phyloP scores from a whole-genome alignment of 2,888 invertebrate genomes.

The Baccha elongata region DNA sequence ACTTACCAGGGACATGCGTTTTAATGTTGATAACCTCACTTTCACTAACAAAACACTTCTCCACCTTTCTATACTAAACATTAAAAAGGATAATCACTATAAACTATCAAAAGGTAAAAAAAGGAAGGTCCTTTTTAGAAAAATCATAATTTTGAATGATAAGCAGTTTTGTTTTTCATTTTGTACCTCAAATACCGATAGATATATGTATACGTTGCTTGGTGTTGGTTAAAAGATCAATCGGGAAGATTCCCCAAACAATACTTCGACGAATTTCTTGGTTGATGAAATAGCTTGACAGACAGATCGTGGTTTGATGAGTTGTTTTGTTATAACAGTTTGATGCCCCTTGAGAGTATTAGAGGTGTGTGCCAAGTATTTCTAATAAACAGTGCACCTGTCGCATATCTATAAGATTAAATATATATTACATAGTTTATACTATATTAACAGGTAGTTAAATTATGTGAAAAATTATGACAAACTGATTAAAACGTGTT shows the following conservation, averaged over 20 bases:
- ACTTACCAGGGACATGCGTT: constrained; percentile 3
- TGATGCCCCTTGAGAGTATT: too few species aligned
- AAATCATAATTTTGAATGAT: constrained; percentile 21
- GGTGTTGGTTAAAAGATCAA: too few species aligned
- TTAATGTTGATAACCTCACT: constrained; percentile 29
- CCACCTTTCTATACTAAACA: background rate
- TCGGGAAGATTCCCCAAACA: background rate
- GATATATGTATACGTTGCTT: too few species aligned
- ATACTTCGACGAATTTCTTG: constrained; percentile 36
- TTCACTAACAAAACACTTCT: constrained; percentile 34
- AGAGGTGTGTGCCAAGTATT: too few species aligned
- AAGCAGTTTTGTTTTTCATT: constrained; percentile 52
- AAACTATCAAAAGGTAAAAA: constrained; percentile 30
- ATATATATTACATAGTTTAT: too few species aligned
- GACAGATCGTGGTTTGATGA: constrained; percentile 54
- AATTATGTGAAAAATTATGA: too few species aligned
- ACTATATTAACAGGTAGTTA: too few species aligned
- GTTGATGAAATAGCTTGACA: constrained; percentile 34
- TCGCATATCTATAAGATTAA: too few species aligned
- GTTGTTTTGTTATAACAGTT: constrained; percentile 17
- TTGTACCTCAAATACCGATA: background rate
- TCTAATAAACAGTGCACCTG: too few species aligned
- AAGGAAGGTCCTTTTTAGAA: constrained; percentile 4
- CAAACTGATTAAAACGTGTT: too few species aligned
- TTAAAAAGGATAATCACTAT: constrained; percentile 50